Base-by-base conservation (phyloP, 2,888 invertebrate species). In the Julus scandinavius region DNA sequence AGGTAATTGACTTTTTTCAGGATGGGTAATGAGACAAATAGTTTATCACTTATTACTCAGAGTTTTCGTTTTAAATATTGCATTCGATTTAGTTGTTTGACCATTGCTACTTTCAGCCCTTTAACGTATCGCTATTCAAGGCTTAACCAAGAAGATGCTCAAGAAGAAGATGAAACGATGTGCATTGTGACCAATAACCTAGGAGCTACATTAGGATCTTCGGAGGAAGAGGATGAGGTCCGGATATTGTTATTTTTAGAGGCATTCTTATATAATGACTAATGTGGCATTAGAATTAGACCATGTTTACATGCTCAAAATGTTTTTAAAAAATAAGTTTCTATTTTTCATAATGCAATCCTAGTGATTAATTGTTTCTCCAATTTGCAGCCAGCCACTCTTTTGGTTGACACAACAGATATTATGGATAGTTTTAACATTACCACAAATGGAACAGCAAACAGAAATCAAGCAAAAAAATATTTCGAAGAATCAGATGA, bases 121-220 rank as follows among this genome's bases (percentile, higher is more conserved):
- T 38, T 87, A 29, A 41, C 88, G 7, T 88, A 88, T 29, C 88
- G 88, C 6, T 88, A 88, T 49, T 87, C 88, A 13, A 88, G 87
- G 17, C 50, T 88, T 11, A 88, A 45, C 17, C 86, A 87, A 45
- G 87, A 88, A n/a, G 88, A 88, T 50, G 58, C 54, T 20, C 72
- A 38, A 38, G 88, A 88, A 40, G 88, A 88, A 0, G 58, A 63
- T n/a, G 85, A 87, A 72, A 87, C 87, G 3, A 72, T 87, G 87
- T 72, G 87, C 72, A 87, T 87, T 17, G 87, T 87, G 58, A 87
- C 87, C 40, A 87, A 72, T 72, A 87, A 87, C 38, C 45, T 87
- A 15, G 87, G 87, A 17, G 63, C 38, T 17, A 87, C 63, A 38
- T 38, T 72, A 15, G 88, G 50, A 38, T 88, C 85, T 29, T 88